Base-by-base conservation (phyloP, 2,888 invertebrate species). In the Thymelicus sylvestris region DNA sequence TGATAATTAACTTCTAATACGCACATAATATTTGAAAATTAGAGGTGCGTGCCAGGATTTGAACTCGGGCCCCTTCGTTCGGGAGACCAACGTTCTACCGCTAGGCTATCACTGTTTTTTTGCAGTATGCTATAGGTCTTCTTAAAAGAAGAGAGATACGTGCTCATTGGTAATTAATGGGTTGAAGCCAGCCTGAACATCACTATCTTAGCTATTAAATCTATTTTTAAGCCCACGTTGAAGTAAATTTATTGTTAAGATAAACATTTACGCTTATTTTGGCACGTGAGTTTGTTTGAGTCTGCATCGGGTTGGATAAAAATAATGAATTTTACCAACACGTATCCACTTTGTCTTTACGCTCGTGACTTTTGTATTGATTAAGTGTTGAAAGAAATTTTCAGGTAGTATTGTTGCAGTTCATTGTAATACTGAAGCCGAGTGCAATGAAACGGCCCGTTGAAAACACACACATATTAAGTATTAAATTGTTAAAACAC, bases 201-300 rank as follows among this genome's bases (percentile, higher is more conserved):
- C 0, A 12, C 44, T 44, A 48, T 48, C n/a, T 48, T n/a, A 48
- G 12, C 47, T n/a, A 6, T 48, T 48, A n/a, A 48, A 48, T 47
- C 19, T 47, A 47, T 47, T 12, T 39, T 12, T 47, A 62, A 19
- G 47, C 13, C 24, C 66, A 66, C 59, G 67, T 73, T 62, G 68
- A 69, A 66, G 67, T 68, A 38, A 67, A 73, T 72, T 73, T 72
- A 67, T 65, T 71, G 65, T 38, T 39, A 63, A 69, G 62, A 50
- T 68, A 72, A 74, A 72, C 69, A 72, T 65, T 72, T 57, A 31
- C 61, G 60, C 47, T 67, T 55, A 60, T 67, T 73, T 77, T 73
- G 52, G 66, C 72, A 48, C 71, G 24, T 48, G 31, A 50, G 66
- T 74, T 76, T 74, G 73, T 73, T 75, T 76, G 65, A 63, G 55